A percentile compares a stretch with the other conserved stretches of the same genome.
phyloP scores from a whole-genome alignment of 2,888 invertebrate species.

The Drosophila austrosaltans region DNA sequence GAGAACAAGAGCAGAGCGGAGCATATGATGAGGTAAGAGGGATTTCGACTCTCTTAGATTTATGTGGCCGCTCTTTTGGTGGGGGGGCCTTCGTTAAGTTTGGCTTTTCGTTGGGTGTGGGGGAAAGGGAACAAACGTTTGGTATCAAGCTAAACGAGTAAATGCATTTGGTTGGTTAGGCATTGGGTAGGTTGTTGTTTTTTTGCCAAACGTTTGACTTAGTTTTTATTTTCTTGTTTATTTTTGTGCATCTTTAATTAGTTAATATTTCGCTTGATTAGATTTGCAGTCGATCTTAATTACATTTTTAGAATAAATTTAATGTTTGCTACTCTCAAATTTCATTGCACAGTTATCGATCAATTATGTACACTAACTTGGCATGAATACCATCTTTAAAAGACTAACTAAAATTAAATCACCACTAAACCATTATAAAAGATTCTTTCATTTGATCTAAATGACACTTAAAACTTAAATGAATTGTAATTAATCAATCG shows the following conservation, averaged over 20 bases:
- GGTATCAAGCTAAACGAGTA: conserved; percentile 11
- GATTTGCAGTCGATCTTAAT: not conserved
- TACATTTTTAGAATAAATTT: not conserved
- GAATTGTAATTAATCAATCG: too few species aligned
- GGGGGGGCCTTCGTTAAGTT: conserved; percentile 69
- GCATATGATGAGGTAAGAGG: too few species aligned
- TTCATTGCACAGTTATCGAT: not conserved
- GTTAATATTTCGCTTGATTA: conserved; percentile 7
- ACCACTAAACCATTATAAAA: too few species aligned
- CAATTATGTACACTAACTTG: too few species aligned
- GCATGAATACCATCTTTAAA: too few species aligned
- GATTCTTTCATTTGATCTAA: too few species aligned
- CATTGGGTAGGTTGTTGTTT: conserved; percentile 3
- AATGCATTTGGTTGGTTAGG: conserved; percentile 45
- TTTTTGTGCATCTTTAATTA: conserved; percentile 3
- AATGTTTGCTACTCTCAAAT: not conserved
- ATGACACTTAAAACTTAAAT: too few species aligned
- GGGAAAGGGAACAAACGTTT: conserved; percentile 1
- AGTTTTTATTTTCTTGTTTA: not conserved
- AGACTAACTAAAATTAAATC: too few species aligned
- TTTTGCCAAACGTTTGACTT: not conserved
- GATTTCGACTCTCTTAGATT: conserved; percentile 51
- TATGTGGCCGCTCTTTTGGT: conserved; percentile 40
- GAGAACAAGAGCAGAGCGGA: not conserved
- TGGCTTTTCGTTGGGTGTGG: conserved; percentile 22